Evolutionary conservation across 2,888 invertebrate species (phyloP), one percentile per base, ranked within the genome.

Genomic region (Galerucella pusilla): DNA sequence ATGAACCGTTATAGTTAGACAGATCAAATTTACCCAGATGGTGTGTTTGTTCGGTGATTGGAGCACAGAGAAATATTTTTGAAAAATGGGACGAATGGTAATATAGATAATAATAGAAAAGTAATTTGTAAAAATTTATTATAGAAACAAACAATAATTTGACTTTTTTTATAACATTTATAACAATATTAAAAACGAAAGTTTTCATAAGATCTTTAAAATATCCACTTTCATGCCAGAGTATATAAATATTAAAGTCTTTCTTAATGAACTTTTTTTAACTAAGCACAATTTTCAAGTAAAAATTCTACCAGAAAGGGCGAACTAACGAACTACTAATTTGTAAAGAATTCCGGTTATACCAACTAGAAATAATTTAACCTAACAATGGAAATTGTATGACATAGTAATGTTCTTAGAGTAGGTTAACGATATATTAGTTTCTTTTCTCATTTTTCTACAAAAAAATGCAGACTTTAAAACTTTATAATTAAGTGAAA

Each of bases 101-200:
- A 28, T n/a, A 11, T 11, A 20, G 60, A 54, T 49, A 60, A 67
- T 49, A 67, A 11, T 11, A 49, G 28, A 14, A 70, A 7, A n/a
- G 14, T 45, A 64, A 71, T 73, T 63, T 61, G 76, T 76, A 73
- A 73, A 76, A 76, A 76, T 76, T 73, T 76, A 73, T 76, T 71
- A 64, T 71, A 73, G 73, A 76, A 76, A 76, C 76, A 70, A 76
- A 76, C 73, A 68, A 71, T 66, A 73, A 73, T 61, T 67, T 42
- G 67, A 52, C 68, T 67, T 68, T 61, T 68, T 42, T 76, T 42
- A 42, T 42, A 76, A 76, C 76, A 76, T 72, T 68, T 57, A 57
- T 57, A 57, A 57, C 57, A 57, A 57, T 57, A 57, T 57, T 57
- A 57, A 57, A 57, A 57, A 57, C 57, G 16, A 57, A 57, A 57